Conservation (phyloP, 2,888 invertebrate species). For the Pollenia labialis region DNA sequence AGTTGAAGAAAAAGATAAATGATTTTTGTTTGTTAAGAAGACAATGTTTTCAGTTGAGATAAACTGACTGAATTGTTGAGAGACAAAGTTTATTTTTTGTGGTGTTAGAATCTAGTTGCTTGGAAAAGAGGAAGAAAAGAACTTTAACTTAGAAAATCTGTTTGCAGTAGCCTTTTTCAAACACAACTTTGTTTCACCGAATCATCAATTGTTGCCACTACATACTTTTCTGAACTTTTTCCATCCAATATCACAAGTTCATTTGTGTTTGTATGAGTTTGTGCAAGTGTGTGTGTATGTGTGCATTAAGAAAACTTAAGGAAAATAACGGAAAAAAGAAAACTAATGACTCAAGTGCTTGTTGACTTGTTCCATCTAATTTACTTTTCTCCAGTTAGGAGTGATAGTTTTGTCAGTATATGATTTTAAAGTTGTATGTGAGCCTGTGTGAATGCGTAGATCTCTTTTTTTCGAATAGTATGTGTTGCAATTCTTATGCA, state of each 20-base stretch:
- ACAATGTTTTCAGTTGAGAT: conserved; percentile 69
- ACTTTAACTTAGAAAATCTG: conserved; percentile 56
- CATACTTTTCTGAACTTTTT: conserved; percentile 39
- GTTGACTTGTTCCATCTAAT: conserved; percentile 74
- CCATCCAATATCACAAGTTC: conserved; percentile 37
- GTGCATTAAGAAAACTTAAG: conserved; percentile 28
- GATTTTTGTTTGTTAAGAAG: conserved; percentile 71
- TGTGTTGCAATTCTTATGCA: conserved; percentile 26
- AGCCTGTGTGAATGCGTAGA: conserved; percentile 3
- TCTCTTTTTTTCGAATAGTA: conserved; percentile 6
- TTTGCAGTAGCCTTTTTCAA: conserved; percentile 69
- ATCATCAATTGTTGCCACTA: conserved; percentile 71
- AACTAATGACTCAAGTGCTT: conserved; percentile 73
- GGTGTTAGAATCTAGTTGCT: conserved; percentile 65
- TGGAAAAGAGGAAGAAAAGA: conserved; percentile 33
- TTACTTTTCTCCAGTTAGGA: conserved; percentile 65
- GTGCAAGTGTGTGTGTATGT: conserved; percentile 2
- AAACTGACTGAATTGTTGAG: conserved; percentile 62
- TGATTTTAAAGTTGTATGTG: not conserved
- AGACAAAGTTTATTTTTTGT: conserved; percentile 59
- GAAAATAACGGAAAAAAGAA: conserved; percentile 61
- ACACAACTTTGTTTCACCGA: conserved; percentile 63
- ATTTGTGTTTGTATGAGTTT: conserved; percentile 16
- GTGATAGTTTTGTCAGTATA: conserved; percentile 57
- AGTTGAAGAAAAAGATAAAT: conserved; percentile 67